Base-by-base conservation (phyloP, 92 coral and sea anemone species). In the Palythoa grandiflora region DNA sequence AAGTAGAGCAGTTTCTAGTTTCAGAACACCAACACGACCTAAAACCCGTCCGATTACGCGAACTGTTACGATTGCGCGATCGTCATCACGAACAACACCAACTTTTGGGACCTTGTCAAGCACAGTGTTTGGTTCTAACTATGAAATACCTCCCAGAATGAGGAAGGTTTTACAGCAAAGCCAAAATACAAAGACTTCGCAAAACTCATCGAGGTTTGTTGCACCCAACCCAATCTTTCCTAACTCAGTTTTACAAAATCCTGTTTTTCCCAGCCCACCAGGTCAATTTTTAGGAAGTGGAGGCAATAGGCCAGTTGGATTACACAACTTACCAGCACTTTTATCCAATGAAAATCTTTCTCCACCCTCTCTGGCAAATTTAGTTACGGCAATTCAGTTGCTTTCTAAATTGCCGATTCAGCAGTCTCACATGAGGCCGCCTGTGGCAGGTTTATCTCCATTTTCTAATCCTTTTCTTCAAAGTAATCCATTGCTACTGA, bases 101-200 rank as follows among this genome's bases (percentile, higher is more conserved):
- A 59, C 75, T 5, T 53, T 66, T 13, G 83, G 66, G 12, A 77
- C 38, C 53, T 14, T 77, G 66, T 52, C 86, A 63, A 66, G 54
- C 47, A 16, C 75, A 36, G 52, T 47, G 38, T 81, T 81, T 81
- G 86, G 86, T 40, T 74, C 86, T 12, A 81, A 81, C 38, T 81
- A 40, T 81, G 86, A 81, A 48, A 66, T 81, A 50, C 86, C 86
- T 10, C 86, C 86, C 0, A 48, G 86, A 40, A 81, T 81, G 86
- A 71, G 39, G 21, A 68, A 52, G 57, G 75, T 48, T 81, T 47
- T 81, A 47, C 86, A 81, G 59, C 75, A 68, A 81, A 66, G 17
- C 38, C 47, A 38, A 19, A 68, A 20, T 36, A 20, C 73, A 63
- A 63, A 68, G 38, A n/a, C 75, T 48, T 47, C 75, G n/a, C 9